A percentile compares a stretch with the other conserved stretches of the same genome.
Evolutionary conservation across 1,140 invertebrate genomes (phyloP).

Genomic region (Drosophila varians): DNA sequence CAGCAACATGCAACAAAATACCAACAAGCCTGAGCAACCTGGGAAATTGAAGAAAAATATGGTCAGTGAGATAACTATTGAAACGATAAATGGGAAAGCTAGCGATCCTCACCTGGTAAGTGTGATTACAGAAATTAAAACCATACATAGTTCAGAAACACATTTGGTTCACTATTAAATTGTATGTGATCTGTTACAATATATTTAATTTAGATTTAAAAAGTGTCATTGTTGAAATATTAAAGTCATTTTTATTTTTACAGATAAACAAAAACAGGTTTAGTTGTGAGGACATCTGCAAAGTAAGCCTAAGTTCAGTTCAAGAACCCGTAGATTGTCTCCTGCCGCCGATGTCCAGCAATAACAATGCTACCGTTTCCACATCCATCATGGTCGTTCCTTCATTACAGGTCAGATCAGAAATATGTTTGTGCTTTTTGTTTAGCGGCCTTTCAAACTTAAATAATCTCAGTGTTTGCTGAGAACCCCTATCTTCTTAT

Average conservation of each 20-base stretch:
- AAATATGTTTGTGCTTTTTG: neutral
- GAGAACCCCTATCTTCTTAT: no score
- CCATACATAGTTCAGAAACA: neutral
- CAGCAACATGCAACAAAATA: conserved; percentile 47
- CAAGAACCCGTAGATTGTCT: conserved; percentile 50
- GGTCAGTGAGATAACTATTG: conserved; percentile 59
- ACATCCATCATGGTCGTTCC: no score
- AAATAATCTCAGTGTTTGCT: no score
- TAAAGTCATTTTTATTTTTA: neutral
- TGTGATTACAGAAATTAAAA: neutral
- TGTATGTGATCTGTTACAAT: no score
- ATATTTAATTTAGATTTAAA: no score
- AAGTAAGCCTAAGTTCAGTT: conserved; percentile 61
- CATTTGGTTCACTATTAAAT: neutral
- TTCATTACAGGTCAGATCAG: no score
- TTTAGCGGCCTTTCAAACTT: no score
- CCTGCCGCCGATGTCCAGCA: conserved; percentile 44
- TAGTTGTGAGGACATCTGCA: conserved; percentile 73
- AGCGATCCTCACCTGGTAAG: conserved; percentile 55
- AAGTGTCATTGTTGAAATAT: no score
- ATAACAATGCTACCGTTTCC: conserved; percentile 76
- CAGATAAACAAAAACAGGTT: conserved; percentile 53
- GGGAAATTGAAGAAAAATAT: conserved; percentile 37
- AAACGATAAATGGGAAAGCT: conserved; percentile 71
- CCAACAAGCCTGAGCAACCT: conserved; percentile 33